Evolutionary conservation across 2,888 invertebrate species (phyloP).

Genomic region (Physocephala rufipes): DNA sequence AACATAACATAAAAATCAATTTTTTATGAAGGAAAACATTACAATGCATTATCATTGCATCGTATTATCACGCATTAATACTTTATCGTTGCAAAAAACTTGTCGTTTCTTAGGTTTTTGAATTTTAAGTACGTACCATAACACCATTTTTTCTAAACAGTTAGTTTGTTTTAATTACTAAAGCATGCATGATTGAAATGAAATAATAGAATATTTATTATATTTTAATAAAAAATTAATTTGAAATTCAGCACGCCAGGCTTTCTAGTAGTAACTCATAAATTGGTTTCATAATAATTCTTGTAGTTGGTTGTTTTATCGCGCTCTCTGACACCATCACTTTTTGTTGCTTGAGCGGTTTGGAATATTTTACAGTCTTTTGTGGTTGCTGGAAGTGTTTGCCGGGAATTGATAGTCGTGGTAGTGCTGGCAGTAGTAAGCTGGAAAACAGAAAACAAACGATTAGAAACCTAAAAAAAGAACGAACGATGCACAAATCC

Average conservation of each 20-base stretch:
- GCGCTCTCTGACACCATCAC: constrained; percentile 47
- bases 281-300: constrained; percentile 63
- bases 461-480: no score
- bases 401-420: no score
- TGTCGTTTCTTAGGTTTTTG: constrained; percentile 42
- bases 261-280: constrained; percentile 50
- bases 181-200: background rate
- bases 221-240: constrained; percentile 15
- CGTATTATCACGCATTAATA: constrained; percentile 58
- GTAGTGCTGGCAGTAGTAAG: no score
- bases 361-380: constrained; percentile 42
- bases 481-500: no score
- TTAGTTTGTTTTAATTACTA: constrained; percentile 8
- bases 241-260: constrained; percentile 1
- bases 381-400: constrained; percentile 39
- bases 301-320: constrained; percentile 60
- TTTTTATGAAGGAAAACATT: constrained; percentile 21
- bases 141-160: background rate
- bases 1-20: constrained; percentile 7
- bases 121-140: constrained; percentile 7
- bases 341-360: constrained; percentile 37
- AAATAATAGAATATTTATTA: background rate
- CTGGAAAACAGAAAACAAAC: no score
- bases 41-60: constrained; percentile 40
- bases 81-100: constrained; percentile 48